Evolutionary conservation across 1,140 invertebrate genomes (phyloP), one percentile per base, ranked within the genome.

Genomic region (Galleria mellonella): DNA sequence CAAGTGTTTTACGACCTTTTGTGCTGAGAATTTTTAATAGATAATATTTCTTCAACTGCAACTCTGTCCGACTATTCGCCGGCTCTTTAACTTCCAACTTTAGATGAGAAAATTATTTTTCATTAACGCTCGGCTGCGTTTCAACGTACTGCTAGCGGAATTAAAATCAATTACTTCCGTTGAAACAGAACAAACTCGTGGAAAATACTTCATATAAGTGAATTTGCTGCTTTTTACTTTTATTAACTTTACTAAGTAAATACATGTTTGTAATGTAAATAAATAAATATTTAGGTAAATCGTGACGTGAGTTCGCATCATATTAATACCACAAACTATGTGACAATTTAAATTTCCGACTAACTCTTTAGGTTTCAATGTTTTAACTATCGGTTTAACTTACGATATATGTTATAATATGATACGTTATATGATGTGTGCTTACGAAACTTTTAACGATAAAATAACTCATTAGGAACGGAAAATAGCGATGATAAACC

Each of bases 71-170:
- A 39, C 30, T 57, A 38, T 46, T 45, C 36, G 47, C 11, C 46
- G 54, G 63, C 60, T 70, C 65, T 65, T 61, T 61, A 69, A 63
- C 63, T 69, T 67, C 55, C 58, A 65, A 67, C 60, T 73, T 67
- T 51, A 72, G 69, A 71, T 68, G 69, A 62, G 65, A 66, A 72
- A 79, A 79, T 79, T 73, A 77, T 79, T 79, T 79, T 79, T 74
- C 75, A 79, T 79, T 72, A 76, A 73, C 69, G 71, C 67, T 73
- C 51, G 36, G 59, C 52, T 72, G 70, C 72, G 51, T 69, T 66
- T 66, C 50, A 72, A 69, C 64, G 62, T 70, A 68, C 66, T 70
- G 65, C 72, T 51, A 56, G 58, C 45, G 51, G 63, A 75, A 79
- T 79, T 76, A 72, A 72, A 79, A 76, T 76, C 75, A 72, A 79